phyloP scores from a whole-genome alignment of 2,888 invertebrate genomes.

The Chironomus tentans region DNA sequence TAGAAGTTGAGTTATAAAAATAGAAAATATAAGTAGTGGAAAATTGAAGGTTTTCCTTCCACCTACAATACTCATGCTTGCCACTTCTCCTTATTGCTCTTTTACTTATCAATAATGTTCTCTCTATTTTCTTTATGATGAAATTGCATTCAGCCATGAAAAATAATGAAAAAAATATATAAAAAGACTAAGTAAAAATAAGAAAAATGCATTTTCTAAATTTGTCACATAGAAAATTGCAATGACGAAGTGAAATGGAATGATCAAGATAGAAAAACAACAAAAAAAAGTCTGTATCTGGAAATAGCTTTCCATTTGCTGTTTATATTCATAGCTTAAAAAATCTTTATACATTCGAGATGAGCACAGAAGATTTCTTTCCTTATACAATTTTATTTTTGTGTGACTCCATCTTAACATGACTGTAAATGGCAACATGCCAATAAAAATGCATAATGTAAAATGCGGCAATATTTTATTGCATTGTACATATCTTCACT shows the following conservation, averaged over 20 bases:
- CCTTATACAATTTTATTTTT: no score
- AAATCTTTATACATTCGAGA: no score
- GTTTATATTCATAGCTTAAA: no score
- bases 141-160: no score
- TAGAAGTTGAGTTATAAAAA: neutral
- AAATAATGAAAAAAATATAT: no score
- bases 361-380: neutral
- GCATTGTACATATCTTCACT: neutral
- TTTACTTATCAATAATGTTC: neutral
- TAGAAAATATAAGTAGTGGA: neutral
- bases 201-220: neutral
- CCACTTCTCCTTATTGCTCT: neutral
- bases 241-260: neutral
- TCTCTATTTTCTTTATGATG: no score
- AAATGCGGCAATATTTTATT: slow-evolving; percentile 26
- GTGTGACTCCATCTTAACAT: neutral
- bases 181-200: neutral
- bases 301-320: neutral
- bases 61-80: neutral
- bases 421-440: slow-evolving; percentile 29
- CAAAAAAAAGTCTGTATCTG: neutral
- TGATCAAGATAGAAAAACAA: neutral
- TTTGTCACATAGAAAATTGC: neutral
- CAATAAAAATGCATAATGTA: slow-evolving; percentile 28
- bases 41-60: neutral